Conservation (phyloP, 2,797 vertebrate species). For the Channa striata region DNA sequence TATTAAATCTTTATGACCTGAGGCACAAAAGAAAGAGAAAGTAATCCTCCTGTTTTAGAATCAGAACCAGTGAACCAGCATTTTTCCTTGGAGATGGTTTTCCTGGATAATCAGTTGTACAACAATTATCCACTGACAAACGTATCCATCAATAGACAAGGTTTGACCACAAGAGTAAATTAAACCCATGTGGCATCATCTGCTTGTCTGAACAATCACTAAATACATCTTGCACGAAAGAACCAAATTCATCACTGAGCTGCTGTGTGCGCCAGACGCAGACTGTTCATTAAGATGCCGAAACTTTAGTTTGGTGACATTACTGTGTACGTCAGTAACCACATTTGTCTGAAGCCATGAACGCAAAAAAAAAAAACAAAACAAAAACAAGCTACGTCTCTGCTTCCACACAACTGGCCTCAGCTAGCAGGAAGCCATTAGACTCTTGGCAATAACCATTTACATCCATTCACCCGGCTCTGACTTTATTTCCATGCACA, state of each 20-base stretch:
- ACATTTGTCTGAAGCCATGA: slow-evolving; percentile 85
- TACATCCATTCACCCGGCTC: slow-evolving; percentile 92
- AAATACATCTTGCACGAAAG: slow-evolving; percentile 13
- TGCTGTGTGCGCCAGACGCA: slow-evolving; percentile 15
- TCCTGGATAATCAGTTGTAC: background rate
- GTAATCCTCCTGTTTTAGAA: background rate
- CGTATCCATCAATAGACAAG: too few relatives aligned
- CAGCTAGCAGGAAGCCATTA: slow-evolving; percentile 96
- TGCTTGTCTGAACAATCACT: background rate
- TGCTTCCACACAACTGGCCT: slow-evolving; percentile 80
- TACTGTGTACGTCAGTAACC: slow-evolving; percentile 85
- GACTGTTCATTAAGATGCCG: slow-evolving; percentile 80
- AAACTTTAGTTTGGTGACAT: slow-evolving; percentile 88
- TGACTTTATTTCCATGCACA: slow-evolving; percentile 96
- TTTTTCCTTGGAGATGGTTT: background rate
- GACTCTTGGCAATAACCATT: slow-evolving; percentile 91
- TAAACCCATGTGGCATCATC: background rate
- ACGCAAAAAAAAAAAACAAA: slow-evolving; percentile 48
- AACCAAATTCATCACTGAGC: slow-evolving; percentile 13
- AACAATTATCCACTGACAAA: too few relatives aligned
- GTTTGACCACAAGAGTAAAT: background rate
- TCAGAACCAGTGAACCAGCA: background rate
- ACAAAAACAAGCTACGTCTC: slow-evolving; percentile 80
- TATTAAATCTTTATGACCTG: background rate
- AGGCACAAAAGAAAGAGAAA: background rate